These are phyloP conservation scores for Momotus momota DNA, from an alignment of 2,797 vertebrate species.

Conservation along the genomic window DNA sequence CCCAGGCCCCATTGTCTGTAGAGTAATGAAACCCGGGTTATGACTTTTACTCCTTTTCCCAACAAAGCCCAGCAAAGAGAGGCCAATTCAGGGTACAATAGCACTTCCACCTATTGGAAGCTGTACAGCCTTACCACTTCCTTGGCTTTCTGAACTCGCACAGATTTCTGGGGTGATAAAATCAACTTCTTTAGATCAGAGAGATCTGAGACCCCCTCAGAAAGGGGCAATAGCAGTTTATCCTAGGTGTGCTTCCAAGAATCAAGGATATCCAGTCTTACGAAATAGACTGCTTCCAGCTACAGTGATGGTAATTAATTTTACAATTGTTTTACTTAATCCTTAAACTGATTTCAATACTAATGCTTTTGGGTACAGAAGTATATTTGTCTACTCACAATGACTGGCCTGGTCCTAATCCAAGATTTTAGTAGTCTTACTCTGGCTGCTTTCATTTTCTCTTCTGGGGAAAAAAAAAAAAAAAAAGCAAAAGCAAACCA, in stretches of 20 bases:
- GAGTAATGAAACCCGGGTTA: background rate
- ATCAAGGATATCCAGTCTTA: background rate
- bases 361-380: background rate
- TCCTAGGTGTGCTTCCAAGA: background rate
- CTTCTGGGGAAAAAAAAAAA: background rate
- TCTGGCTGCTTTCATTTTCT: background rate
- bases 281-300: background rate
- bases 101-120: slow-evolving; percentile 28
- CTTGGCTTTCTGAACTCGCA: background rate
- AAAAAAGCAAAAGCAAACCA: too few relatives aligned
- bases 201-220: background rate
- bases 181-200: background rate
- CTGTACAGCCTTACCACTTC: background rate
- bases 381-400: background rate
- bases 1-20: background rate
- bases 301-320: background rate
- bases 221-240: background rate
- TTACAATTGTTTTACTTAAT: background rate
- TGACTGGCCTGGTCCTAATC: background rate
- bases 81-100: background rate
- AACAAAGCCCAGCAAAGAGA: background rate
- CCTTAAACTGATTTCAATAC: background rate
- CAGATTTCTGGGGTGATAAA: background rate
- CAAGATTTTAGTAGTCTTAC: background rate
- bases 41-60: slow-evolving; percentile 33